phyloP scores from a whole-genome alignment of 2,797 vertebrate genomes.

The Hafferia zeledoni region DNA sequence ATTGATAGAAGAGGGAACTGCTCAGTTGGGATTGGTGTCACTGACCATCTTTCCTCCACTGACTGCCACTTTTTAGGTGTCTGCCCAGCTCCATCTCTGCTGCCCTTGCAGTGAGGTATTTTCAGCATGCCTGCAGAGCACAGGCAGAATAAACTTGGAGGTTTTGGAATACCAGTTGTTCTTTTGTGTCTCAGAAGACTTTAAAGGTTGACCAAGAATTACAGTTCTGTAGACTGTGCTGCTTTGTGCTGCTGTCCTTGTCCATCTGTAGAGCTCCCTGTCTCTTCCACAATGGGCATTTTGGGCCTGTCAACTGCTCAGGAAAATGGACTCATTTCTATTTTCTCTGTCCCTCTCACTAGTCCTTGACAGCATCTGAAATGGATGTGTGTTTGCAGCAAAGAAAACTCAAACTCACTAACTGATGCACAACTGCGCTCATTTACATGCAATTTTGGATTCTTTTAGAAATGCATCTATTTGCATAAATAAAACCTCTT shows the following conservation, averaged over 20 bases:
- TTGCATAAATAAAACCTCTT: constrained; percentile 62
- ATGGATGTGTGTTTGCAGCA: constrained; percentile 37
- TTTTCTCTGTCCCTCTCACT: neutral
- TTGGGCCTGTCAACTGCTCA: neutral
- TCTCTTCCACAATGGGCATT: neutral
- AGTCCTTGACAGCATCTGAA: constrained; percentile 6
- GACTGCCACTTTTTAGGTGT: neutral
- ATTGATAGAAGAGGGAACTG: neutral
- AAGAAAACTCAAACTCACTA: constrained; percentile 40
- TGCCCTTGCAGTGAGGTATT: neutral
- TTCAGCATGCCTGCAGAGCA: neutral
- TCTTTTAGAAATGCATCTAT: constrained; percentile 35
- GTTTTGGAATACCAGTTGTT: neutral
- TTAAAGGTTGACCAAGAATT: neutral
- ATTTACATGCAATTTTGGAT: constrained; percentile 46
- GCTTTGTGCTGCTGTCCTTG: constrained; percentile 1
- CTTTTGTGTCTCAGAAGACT: neutral
- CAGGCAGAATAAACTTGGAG: neutral
- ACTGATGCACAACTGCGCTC: constrained; percentile 36
- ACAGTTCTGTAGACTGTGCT: neutral
- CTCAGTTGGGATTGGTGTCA: neutral
- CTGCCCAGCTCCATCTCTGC: neutral
- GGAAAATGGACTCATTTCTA: constrained; percentile 35
- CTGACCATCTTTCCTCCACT: neutral
- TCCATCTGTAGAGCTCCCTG: neutral